Evolutionary conservation across 2,797 vertebrate species (phyloP), one percentile per base, ranked within the genome.

Genomic region (Aselliscus stoliczkanus): DNA sequence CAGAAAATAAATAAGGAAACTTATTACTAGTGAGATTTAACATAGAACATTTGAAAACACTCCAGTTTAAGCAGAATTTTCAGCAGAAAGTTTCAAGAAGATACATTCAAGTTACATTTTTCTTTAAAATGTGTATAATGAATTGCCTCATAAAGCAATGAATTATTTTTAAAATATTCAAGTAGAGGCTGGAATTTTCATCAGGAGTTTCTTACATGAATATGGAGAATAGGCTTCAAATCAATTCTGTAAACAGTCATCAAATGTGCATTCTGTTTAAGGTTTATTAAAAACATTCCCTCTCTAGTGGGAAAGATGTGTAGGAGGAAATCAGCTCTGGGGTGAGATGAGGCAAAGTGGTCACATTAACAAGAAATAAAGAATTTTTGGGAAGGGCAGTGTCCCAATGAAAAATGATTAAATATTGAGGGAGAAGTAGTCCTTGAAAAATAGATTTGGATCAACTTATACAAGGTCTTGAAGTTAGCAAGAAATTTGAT

Each of bases 111-210:
- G 27, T 60, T 60, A 60, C 27, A 29, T 14, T 60, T 29, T 29
- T 1, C n/a, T n/a, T n/a, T 12, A 60, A 58, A 50, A 50, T 82
- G 42, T 47, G 50, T 65, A 50, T 25, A 82, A 65, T 64, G 15
- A 54, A 44, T 76, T 93, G 4, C 60, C 37, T 90, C 42, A 29
- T 84, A n/a, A 82, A 58, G 11, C n/a, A 60, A 25, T 88, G 5
- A 79, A 89, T 65, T 95, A 77, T 52, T 56, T 85, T 88, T 65
- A 4, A 82, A 73, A 83, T 93, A 79, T 25, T 77, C 56, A 90
- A 52, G 11, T 29, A 56, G 17, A 82, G 18, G 17, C n/a, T 65
- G 67, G 9, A 72, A 47, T 54, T 77, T 85, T 42, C 34, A 13
- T 81, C n/a, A 67, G n/a, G 21, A 69, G 4, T 76, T 80, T 92